A percentile compares a stretch with the other conserved stretches of the same genome.
Conservation (phyloP, 2,113 vertebrate species). For the Boulengeromyrus knoepffleri region DNA sequence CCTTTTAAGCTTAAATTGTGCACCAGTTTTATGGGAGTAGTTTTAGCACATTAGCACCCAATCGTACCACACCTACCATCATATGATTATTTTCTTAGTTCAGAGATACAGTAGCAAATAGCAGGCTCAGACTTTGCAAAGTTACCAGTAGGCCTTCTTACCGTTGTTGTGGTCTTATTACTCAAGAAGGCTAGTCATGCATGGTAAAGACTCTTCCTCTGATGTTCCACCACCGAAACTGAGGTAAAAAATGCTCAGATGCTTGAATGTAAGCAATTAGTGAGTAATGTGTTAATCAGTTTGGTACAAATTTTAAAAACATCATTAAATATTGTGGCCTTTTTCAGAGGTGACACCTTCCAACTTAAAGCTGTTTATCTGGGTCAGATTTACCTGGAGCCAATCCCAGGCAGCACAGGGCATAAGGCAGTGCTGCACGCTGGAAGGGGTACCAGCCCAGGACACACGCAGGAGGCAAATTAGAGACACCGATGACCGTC, state of each 20-base stretch:
- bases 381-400: not conserved
- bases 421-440: not conserved
- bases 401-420: not conserved
- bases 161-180: not conserved
- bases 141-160: not conserved
- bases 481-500: not conserved
- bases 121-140: not conserved
- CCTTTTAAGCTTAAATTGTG: not conserved
- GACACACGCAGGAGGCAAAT: not conserved
- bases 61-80: not conserved
- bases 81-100: not conserved
- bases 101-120: not conserved
- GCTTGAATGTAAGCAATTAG: not conserved
- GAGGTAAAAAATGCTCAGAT: not conserved
- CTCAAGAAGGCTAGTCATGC: not conserved
- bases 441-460: not conserved
- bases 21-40: not conserved
- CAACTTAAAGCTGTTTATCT: not conserved
- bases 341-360: not conserved
- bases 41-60: not conserved
- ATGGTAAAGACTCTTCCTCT: not conserved
- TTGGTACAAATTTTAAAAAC: not conserved
- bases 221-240: not conserved
- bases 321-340: not conserved
- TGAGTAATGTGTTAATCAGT: not conserved